Evolutionary conservation across 2,113 vertebrate species (phyloP).

Genomic region (Toxotes chatareus): DNA sequence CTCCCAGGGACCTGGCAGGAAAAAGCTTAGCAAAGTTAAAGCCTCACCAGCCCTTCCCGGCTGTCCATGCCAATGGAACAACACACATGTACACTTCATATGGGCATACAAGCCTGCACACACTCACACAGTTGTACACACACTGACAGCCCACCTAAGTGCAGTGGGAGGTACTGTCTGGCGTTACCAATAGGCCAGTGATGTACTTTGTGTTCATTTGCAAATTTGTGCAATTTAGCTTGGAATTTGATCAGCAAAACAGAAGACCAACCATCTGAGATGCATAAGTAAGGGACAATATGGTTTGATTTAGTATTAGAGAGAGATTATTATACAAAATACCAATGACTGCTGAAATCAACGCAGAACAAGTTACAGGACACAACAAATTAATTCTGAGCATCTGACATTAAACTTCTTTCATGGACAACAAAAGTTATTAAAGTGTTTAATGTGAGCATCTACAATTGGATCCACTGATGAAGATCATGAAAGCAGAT

Average conservation of each 20-base stretch:
- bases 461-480: too few relatives aligned
- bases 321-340: not conserved
- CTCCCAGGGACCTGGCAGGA: slow-evolving; percentile 92
- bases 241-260: not conserved
- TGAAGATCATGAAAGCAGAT: too few relatives aligned
- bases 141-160: slow-evolving; percentile 21
- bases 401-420: too few relatives aligned
- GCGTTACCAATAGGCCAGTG: not conserved
- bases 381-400: not conserved
- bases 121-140: slow-evolving; percentile 37
- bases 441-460: too few relatives aligned
- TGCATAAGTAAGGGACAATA: not conserved
- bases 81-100: slow-evolving; percentile 44
- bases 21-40: slow-evolving; percentile 99
- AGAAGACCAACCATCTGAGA: not conserved
- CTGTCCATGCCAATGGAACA: slow-evolving; percentile 69
- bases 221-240: not conserved
- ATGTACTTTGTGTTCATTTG: not conserved
- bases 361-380: not conserved
- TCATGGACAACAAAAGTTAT: too few relatives aligned
- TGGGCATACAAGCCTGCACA: slow-evolving; percentile 37
- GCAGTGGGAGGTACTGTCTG: not conserved
- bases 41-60: slow-evolving; percentile 91
- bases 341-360: not conserved
- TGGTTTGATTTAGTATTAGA: not conserved